phyloP scores from a whole-genome alignment of 2,113 vertebrate genomes.

The Cinclus cinclus region DNA sequence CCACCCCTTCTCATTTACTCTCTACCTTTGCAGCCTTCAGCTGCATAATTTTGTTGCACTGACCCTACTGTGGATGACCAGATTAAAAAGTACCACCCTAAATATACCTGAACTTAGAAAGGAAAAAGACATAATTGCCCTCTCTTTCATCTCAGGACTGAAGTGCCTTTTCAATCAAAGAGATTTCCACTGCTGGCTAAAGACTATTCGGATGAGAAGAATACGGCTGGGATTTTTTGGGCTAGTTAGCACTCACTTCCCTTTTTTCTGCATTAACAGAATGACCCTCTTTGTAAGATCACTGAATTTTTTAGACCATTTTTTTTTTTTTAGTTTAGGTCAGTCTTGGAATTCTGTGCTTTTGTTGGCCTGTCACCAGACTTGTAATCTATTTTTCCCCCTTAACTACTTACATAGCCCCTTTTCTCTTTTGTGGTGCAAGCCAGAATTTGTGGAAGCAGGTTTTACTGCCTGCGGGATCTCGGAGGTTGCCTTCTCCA shows the following conservation, averaged over 20 bases:
- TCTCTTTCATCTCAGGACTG: constrained; percentile 33
- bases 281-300: constrained; percentile 32
- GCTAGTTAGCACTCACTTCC: constrained; percentile 9
- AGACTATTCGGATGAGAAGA: constrained; percentile 51
- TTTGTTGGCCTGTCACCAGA: constrained; percentile 56
- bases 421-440: constrained; percentile 23
- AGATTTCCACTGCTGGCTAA: constrained; percentile 11
- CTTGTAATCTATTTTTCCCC: neutral
- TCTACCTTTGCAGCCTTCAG: neutral
- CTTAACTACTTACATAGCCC: neutral
- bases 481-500: neutral
- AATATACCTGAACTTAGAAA: neutral
- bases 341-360: constrained; percentile 15
- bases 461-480: neutral
- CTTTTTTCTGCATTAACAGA: neutral
- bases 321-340: constrained; percentile 21
- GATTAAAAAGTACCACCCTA: neutral
- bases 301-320: neutral
- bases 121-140: constrained; percentile 33
- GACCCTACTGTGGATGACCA: neutral
- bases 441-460: constrained; percentile 25
- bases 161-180: constrained; percentile 35
- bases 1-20: neutral
- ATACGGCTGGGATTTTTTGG: constrained; percentile 17
- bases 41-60: neutral